These are phyloP conservation scores for Astreopora myriophthalma DNA, from an alignment of 64 coral and sea anemone genomes.

Conservation along the genomic window DNA sequence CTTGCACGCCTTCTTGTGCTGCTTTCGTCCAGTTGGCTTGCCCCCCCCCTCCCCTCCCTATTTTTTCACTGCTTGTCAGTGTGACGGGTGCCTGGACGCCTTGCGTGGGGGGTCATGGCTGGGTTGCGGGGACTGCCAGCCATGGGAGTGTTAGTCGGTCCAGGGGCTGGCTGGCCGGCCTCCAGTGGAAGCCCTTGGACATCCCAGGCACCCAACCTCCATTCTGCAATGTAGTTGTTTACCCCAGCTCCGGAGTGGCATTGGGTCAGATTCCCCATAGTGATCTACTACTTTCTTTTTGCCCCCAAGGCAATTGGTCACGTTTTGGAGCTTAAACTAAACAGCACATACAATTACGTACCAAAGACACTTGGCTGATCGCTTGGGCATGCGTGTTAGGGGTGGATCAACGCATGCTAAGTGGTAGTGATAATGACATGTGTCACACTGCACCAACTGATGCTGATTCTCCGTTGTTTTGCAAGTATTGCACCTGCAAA, in stretches of 20 bases:
- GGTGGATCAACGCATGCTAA: constrained; percentile 97
- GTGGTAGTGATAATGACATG: constrained; percentile 96
- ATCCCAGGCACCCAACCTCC: no score
- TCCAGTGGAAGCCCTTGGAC: no score
- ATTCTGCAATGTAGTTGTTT: not conserved
- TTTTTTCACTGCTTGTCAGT: no score
- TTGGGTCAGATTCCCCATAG: not conserved
- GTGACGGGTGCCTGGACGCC: no score
- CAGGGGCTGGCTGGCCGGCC: no score
- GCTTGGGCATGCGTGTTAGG: constrained; percentile 97
- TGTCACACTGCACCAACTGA: constrained; percentile 97
- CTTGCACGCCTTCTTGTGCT: no score
- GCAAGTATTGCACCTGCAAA: constrained; percentile 87
- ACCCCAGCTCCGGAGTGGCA: not conserved
- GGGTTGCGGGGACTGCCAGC: no score
- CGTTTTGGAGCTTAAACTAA: not conserved
- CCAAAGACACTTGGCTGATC: constrained; percentile 89
- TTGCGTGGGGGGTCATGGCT: no score
- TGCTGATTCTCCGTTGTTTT: constrained; percentile 90
- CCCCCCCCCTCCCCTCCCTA: no score
- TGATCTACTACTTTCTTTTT: not conserved
- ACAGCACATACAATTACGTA: constrained; percentile 11
- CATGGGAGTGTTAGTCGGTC: no score
- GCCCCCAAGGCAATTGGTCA: not conserved
- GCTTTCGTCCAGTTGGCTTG: no score